Evolutionary conservation across 2,888 invertebrate species (phyloP), one percentile per base, ranked within the genome.

Genomic region (Agonopterix arenella): DNA sequence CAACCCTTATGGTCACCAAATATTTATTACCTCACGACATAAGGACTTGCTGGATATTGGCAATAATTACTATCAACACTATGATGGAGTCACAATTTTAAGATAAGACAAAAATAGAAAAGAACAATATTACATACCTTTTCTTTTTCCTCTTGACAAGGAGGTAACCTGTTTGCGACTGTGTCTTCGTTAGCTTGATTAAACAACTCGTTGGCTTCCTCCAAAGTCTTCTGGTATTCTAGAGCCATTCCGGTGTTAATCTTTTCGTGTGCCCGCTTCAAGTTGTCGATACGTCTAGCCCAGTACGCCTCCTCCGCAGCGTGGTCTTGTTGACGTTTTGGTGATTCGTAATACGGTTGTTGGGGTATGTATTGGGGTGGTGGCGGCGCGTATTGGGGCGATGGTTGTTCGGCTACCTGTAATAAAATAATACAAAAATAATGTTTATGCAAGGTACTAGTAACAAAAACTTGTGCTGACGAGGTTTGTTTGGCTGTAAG

Each of bases 291-390:
- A 10, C 89, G 76, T 13, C 76, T 75, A 5, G 80, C 65, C 89
- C 89, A 89, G 64, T 89, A 89, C 3, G 80, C 84, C 57, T 89
- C 89, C 48, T 89, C 89, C 1, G 83, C 79, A 8, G 76, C 80
- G 28, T 71, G 61, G 8, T 86, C 81, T 37, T 78, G 70, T 36
- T 78, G 72, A 40, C 56, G 72, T 56, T 62, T 75, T 8, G 75
- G 70, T 9, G 66, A 56, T 42, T 56, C 60, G 50, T 64, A 67
- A 18, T 74, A 76, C 16, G 76, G 28, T 7, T 28, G 74, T 50
- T 66, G 76, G n/a, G 70, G 57, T 8, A 40, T 7, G 38, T 13
- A 18, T 4, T 41, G 7, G n/a, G 41, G 47, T 18, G 76, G 47
- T 18, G 76, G 76, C 10, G 70, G 57, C 1, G 45, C 8, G 38